Base-by-base conservation (phyloP, 2,113 vertebrate species). In the Chaenogobius annularis region DNA sequence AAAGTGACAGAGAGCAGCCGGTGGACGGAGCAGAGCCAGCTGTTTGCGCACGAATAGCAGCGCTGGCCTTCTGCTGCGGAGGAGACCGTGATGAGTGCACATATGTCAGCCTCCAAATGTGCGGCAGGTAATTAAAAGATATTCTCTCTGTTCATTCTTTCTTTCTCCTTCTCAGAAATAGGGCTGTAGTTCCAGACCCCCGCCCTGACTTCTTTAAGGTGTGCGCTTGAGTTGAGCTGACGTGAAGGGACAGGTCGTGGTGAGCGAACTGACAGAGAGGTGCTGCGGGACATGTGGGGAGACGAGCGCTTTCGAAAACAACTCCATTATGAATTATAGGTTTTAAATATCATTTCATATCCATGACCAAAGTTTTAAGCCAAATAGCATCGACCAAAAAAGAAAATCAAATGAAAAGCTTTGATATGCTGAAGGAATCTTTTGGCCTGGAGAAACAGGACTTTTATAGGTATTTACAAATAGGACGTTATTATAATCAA, bases 21-120 rank as follows among this genome's bases (percentile, higher is more conserved):
- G 20, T 50, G 73, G 74, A 85, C 69, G 59, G 26, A 79, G 78
- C 1, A 3, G 70, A 56, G 77, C 46, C 83, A 85, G 80, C 74
- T 81, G 83, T 83, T 87, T 74, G 66, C 31, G 85, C 76, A 77
- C 71, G 77, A 85, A 85, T 78, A 83, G 81, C 75, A 70, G 73
- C 68, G 58, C 69, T 75, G 77, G 79, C 75, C 77, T 52, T 71
- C 72, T 77, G 72, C 66, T 80, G 64, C 37, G 75, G 68, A 66
- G 73, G 68, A 65, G 22, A 58, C 17, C 68, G 50, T 43, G 47
- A 61, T 10, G 13, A 31, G 0, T 46, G 66, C 61, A 59, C 35
- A 72, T 63, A 23, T 59, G 71, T 76, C 61, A 47, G 44, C 70
- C 56, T 68, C 40, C 71, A 69, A 46, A 68, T 62, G 72, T 63